Conservation (phyloP, 2,888 invertebrate genomes). For the Mimachlamys varia region DNA sequence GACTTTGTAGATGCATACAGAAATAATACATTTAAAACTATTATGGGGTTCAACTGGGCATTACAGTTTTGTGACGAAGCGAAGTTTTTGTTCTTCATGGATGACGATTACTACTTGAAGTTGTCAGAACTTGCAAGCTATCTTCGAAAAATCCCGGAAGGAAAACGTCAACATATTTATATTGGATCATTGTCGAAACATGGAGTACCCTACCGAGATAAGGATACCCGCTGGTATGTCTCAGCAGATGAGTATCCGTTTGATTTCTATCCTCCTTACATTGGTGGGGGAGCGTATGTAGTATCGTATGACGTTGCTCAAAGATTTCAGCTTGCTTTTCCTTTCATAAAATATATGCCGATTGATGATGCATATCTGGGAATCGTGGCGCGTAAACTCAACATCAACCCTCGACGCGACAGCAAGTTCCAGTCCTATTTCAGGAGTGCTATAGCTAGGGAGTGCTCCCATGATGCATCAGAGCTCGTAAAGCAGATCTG, state of each 20-base stretch:
- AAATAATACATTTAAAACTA: not conserved
- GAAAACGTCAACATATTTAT: not conserved
- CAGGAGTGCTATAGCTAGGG: not conserved
- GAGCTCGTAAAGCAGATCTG: not conserved
- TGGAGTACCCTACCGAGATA: not conserved
- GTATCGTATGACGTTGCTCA: not conserved
- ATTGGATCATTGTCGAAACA: not conserved
- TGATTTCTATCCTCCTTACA: not conserved
- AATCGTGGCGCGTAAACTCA: not conserved
- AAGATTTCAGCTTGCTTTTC: not conserved
- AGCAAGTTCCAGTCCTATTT: not conserved
- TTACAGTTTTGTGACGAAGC: not conserved
- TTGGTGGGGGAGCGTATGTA: not conserved
- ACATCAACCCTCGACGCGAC: not conserved
- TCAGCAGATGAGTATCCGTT: not conserved
- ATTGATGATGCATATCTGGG: not conserved
- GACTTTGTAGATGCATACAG: not conserved
- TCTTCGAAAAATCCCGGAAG: not conserved
- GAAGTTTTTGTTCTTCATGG: not conserved
- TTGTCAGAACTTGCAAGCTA: not conserved
- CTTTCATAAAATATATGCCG: not conserved
- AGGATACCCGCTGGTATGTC: not conserved
- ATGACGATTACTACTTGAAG: conserved; percentile 4
- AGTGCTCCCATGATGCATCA: conserved; percentile 25
- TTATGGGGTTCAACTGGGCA: conserved; percentile 1